Conservation (phyloP, 2,113 vertebrate genomes). For the Mesoclemmys tuberculata region DNA sequence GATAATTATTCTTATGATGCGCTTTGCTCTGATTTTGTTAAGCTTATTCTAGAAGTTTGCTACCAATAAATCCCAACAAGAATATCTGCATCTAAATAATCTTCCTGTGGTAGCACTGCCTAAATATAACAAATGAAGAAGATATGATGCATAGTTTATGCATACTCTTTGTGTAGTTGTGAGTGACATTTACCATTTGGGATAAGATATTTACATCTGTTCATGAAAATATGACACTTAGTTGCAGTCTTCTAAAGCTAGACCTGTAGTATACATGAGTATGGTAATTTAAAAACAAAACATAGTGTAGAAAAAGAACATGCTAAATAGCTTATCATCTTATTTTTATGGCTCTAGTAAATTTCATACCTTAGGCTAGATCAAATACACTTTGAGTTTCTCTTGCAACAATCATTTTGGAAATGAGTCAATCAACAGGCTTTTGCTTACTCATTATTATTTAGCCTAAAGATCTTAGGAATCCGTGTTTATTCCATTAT, state of each 20-base stretch:
- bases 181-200: slow-evolving; percentile 74
- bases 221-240: slow-evolving; percentile 75
- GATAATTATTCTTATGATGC: slow-evolving; percentile 57
- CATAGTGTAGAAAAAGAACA: slow-evolving; percentile 69
- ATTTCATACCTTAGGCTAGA: slow-evolving; percentile 82
- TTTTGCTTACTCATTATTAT: slow-evolving; percentile 77
- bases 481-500: slow-evolving; percentile 75
- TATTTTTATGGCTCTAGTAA: slow-evolving; percentile 79
- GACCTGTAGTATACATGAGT: slow-evolving; percentile 74
- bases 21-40: slow-evolving; percentile 49
- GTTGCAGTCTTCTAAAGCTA: slow-evolving; percentile 68
- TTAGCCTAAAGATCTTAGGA: slow-evolving; percentile 77
- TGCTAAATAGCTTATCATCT: slow-evolving; percentile 78
- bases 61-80: slow-evolving; percentile 68
- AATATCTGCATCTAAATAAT: slow-evolving; percentile 60
- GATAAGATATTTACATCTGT: slow-evolving; percentile 69
- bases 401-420: slow-evolving; percentile 75
- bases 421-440: slow-evolving; percentile 79
- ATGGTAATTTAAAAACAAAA: slow-evolving; percentile 80
- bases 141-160: slow-evolving; percentile 48
- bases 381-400: slow-evolving; percentile 72
- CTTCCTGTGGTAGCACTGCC: slow-evolving; percentile 54
- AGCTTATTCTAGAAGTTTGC: slow-evolving; percentile 66
- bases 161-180: slow-evolving; percentile 57
- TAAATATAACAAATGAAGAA: slow-evolving; percentile 61